Percentiles rank a stretch among this genome's conserved stretches.
These are phyloP conservation scores for Calliopsis andreniformis DNA, from an alignment of 1,140 invertebrate species.

Conservation along the genomic window DNA sequence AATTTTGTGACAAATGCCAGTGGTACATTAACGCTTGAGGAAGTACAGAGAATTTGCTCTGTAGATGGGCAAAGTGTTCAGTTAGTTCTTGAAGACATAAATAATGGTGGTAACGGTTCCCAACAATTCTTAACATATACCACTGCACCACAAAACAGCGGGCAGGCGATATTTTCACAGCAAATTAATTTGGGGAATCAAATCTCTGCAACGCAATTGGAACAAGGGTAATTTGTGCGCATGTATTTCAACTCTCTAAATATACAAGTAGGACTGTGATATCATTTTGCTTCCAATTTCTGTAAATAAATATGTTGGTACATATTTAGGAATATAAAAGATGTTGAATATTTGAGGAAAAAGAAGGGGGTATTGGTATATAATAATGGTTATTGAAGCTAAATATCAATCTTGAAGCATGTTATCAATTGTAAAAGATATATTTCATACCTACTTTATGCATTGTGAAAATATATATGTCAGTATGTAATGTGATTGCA, in stretches of 20 bases:
- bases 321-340: not conserved
- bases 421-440: constrained; percentile 5
- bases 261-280: constrained; percentile 42
- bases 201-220: constrained; percentile 69
- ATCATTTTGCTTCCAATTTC: constrained; percentile 22
- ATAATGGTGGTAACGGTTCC: constrained; percentile 71
- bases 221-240: constrained; percentile 76
- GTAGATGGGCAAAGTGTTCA: constrained; percentile 76
- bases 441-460: constrained; percentile 1
- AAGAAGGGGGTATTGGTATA: constrained; percentile 42
- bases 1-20: constrained; percentile 76
- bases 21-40: constrained; percentile 75
- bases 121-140: constrained; percentile 74
- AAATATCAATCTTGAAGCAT: constrained; percentile 17
- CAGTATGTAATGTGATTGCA: not conserved
- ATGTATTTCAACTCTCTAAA: constrained; percentile 54
- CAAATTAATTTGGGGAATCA: constrained; percentile 73
- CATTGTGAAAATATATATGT: constrained; percentile 10
- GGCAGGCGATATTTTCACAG: constrained; percentile 70
- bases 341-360: constrained; percentile 35
- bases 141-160: constrained; percentile 68
- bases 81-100: constrained; percentile 74
- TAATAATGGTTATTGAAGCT: constrained; percentile 36
- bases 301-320: not conserved
- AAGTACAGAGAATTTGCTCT: constrained; percentile 72